phyloP scores from a whole-genome alignment of 2,888 invertebrate species.

The Agriotes lineatus region DNA sequence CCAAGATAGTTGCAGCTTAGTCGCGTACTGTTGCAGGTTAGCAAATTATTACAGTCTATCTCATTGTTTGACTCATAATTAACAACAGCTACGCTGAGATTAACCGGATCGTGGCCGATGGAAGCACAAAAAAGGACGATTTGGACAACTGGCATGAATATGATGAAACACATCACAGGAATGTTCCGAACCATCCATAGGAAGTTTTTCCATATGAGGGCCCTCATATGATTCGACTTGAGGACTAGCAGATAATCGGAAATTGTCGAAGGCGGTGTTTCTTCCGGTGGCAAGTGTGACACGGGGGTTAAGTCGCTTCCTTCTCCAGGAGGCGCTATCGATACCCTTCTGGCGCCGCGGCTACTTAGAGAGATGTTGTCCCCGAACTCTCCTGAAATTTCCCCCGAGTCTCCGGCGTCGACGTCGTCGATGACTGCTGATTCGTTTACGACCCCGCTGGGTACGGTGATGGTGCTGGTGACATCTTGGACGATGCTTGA shows the following conservation, averaged over 20 bases:
- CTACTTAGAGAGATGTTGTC: conserved; percentile 87
- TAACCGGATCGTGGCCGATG: conserved; percentile 87
- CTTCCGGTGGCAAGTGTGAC: conserved; percentile 79
- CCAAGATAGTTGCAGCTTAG: conserved; percentile 85
- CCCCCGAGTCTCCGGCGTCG: conserved; percentile 78
- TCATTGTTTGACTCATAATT: conserved; percentile 77
- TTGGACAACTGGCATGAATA: conserved; percentile 87
- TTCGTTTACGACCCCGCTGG: conserved; percentile 75
- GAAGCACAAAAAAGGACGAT: conserved; percentile 90
- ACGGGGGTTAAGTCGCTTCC: conserved; percentile 19
- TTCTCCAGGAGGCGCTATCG: conserved; percentile 19
- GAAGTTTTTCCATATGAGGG: conserved; percentile 90
- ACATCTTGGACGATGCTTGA: conserved; percentile 86
- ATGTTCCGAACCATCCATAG: conserved; percentile 88
- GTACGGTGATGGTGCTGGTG: conserved; percentile 75
- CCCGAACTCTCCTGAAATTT: conserved; percentile 90
- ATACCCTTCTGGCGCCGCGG: conserved; percentile 68
- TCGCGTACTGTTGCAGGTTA: conserved; percentile 73
- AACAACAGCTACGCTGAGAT: conserved; percentile 82
- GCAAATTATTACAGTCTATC: conserved; percentile 57
- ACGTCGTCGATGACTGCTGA: conserved; percentile 76
- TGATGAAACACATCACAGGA: conserved; percentile 85
- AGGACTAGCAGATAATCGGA: conserved; percentile 65
- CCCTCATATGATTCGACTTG: conserved; percentile 71
- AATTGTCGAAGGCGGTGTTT: conserved; percentile 65